A percentile compares a stretch with the other conserved stretches of the same genome.
Conservation (phyloP, 2,797 vertebrate species). For the Numenius phaeopus region DNA sequence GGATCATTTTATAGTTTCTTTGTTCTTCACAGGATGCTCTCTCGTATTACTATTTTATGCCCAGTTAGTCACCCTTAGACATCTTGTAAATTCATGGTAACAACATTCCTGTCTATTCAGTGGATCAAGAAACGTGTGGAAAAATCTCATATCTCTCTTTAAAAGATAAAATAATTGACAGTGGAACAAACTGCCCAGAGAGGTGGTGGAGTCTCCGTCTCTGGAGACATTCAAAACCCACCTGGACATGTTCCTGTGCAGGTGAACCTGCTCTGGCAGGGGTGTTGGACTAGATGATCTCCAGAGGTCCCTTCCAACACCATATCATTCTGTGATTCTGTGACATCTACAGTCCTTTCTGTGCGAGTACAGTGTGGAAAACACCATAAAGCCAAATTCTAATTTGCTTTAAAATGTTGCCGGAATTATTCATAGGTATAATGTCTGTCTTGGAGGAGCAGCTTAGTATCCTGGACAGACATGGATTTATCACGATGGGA, state of each 20-base stretch:
- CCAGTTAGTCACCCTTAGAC: constrained; percentile 33
- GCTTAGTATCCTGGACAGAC: neutral
- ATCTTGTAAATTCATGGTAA: constrained; percentile 17
- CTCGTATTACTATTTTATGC: constrained; percentile 36
- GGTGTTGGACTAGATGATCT: too few species aligned
- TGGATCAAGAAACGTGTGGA: neutral
- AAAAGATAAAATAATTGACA: neutral
- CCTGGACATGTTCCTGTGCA: too few species aligned
- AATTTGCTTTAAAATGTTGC: neutral
- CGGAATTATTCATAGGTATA: neutral
- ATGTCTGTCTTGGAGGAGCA: neutral
- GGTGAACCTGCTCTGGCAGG: too few species aligned
- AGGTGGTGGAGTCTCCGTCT: too few species aligned
- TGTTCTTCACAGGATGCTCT: constrained; percentile 47
- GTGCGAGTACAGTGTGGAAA: neutral
- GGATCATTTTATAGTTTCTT: constrained; percentile 41
- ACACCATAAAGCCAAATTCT: neutral
- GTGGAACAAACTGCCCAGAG: too few species aligned
- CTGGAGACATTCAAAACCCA: too few species aligned
- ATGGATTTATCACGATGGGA: neutral
- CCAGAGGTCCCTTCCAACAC: too few species aligned
- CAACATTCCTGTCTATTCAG: neutral
- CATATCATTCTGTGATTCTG: too few species aligned
- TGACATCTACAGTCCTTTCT: neutral
- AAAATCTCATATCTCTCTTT: neutral